These are phyloP conservation scores for Hesperia comma DNA, from an alignment of 2,888 invertebrate species.

Conservation along the genomic window DNA sequence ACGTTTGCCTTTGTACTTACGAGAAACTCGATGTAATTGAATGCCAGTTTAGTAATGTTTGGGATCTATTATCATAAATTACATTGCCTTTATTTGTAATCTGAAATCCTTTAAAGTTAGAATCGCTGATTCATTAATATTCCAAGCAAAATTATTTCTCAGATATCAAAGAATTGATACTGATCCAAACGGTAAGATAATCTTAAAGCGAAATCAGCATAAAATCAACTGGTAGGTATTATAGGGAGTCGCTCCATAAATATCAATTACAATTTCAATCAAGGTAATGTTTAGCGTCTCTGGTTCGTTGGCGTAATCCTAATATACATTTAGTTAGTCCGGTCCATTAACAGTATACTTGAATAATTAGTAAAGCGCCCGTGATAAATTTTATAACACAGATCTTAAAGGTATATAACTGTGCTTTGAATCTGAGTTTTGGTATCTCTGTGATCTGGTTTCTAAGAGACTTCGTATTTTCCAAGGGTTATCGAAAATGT, in stretches of 20 bases:
- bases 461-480: no score
- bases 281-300: slow-evolving; percentile 60
- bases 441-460: background rate
- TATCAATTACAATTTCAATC: slow-evolving; percentile 56
- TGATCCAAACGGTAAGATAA: background rate
- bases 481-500: no score
- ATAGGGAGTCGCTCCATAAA: slow-evolving; percentile 20
- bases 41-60: slow-evolving; percentile 28
- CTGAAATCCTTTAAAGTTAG: background rate
- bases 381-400: slow-evolving; percentile 43
- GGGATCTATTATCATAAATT: slow-evolving; percentile 23
- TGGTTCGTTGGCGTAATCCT: slow-evolving; percentile 54
- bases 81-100: slow-evolving; percentile 9
- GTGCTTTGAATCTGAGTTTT: background rate
- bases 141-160: background rate
- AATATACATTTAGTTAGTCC: slow-evolving; percentile 65
- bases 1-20: slow-evolving; percentile 24
- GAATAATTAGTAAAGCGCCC: slow-evolving; percentile 64
- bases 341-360: slow-evolving; percentile 52
- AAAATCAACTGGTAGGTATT: slow-evolving; percentile 11
- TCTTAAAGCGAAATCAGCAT: slow-evolving; percentile 6
- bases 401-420: background rate
- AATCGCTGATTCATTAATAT: background rate
- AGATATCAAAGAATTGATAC: background rate
- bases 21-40: slow-evolving; percentile 31